A percentile compares a stretch with the other conserved stretches of the same genome.
Conservation (phyloP, 2,113 vertebrate genomes). For the Saccopteryx bilineata region DNA sequence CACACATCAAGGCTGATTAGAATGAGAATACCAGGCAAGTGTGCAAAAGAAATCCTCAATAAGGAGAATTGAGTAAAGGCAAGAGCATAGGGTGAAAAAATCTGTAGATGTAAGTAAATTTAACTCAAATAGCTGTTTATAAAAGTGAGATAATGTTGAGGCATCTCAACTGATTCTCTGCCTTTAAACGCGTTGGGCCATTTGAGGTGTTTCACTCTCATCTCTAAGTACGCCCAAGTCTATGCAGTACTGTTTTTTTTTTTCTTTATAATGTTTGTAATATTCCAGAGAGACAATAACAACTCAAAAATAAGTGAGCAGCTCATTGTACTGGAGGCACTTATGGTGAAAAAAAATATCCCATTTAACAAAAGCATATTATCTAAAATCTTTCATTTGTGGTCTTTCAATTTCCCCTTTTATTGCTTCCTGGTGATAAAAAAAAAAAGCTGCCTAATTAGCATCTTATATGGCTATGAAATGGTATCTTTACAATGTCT, state of each 20-base stretch:
- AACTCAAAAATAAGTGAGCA: slow-evolving; percentile 28
- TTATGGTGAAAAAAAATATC: slow-evolving; percentile 31
- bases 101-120: not conserved
- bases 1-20: not conserved
- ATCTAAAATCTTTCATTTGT: slow-evolving; percentile 25
- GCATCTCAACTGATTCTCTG: slow-evolving; percentile 1
- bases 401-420: slow-evolving; percentile 43
- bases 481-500: not conserved
- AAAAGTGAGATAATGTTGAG: slow-evolving; percentile 13
- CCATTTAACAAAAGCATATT: not conserved
- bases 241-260: not conserved
- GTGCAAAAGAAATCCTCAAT: not conserved
- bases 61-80: not conserved
- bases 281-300: slow-evolving; percentile 9
- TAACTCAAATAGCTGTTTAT: not conserved
- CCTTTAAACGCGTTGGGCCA: not conserved
- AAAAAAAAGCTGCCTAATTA: not conserved
- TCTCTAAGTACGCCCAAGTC: not conserved
- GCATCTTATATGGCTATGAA: not conserved
- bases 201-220: slow-evolving; percentile 24
- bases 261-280: not conserved
- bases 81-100: not conserved
- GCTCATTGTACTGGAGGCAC: not conserved
- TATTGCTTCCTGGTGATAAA: slow-evolving; percentile 20
- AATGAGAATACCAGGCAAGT: not conserved